These are phyloP conservation scores for Actenoides hombroni DNA, from an alignment of 2,113 vertebrate genomes.

Conservation along the genomic window DNA sequence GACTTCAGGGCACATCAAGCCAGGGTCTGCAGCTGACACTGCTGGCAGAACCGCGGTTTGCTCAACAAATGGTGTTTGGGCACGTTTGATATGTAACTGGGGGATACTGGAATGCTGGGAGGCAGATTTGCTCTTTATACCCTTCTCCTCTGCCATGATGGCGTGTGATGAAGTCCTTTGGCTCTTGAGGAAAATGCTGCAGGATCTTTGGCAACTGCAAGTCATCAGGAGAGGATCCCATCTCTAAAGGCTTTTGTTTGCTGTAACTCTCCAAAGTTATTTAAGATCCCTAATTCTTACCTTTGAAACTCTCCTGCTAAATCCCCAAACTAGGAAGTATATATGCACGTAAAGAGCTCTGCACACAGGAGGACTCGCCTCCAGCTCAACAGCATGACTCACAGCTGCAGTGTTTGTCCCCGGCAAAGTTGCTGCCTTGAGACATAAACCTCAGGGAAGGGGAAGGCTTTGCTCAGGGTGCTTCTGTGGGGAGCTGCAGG, in stretches of 20 bases:
- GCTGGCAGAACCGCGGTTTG: neutral
- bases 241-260: neutral
- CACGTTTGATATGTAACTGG: rapidly evolving
- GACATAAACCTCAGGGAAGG: neutral
- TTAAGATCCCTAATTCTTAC: neutral
- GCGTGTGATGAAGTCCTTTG: neutral
- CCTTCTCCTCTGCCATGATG: neutral
- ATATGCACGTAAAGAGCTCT: rapidly evolving
- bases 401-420: rapidly evolving
- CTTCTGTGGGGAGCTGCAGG: neutral
- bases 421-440: neutral
- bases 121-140: neutral
- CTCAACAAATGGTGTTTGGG: neutral
- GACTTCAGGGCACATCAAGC: neutral
- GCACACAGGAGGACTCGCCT: neutral
- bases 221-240: neutral
- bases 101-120: neutral
- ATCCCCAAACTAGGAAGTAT: neutral
- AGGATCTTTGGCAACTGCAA: neutral
- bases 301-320: neutral
- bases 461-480: neutral
- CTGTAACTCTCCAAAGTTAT: neutral
- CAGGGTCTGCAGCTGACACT: too few species aligned
- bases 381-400: neutral
- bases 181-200: neutral